Evolutionary conservation across 2,113 vertebrate genomes (phyloP), one percentile per base, ranked within the genome.

Genomic region (Campylorhamphus procurvoides): DNA sequence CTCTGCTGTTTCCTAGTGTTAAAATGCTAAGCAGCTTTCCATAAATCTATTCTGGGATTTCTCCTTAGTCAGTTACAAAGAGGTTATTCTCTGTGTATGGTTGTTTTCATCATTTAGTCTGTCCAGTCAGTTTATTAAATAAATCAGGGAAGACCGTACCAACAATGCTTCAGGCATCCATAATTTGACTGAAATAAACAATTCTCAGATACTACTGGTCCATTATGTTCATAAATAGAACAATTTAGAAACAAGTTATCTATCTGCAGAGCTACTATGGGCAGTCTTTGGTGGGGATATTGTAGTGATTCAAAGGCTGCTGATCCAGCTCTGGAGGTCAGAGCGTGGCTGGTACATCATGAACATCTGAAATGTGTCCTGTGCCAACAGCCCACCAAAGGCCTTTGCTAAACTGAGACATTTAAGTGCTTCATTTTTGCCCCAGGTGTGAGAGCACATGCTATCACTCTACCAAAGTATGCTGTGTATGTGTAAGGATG

Each of bases 381-480:
- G 42, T 79, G 55, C 59, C 64, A 85, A 55, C 20, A 77, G 23
- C 33, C 89, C 25, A 42, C 40, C 24, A 40, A 84, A 67, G 42
- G 29, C 4, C 42, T 77, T 66, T 27, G 31, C 29, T 71, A 37
- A 55, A 39, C 31, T 7, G 13, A 76, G 44, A 53, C 7, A 6
- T 59, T 68, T 40, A 10, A 2, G 6, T 4, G 12, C 27, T 22
- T 58, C 7, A 1, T 42, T 59, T 25, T 13, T 37, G 20, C 18
- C 44, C 63, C 15, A 27, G 27, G 52, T 0, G 0, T 0, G 1
- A 10, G 1, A 80, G 9, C 3, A 1, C 14, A 4, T 1, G 1
- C 13, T 59, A 3, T 78, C 0, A 0, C 29, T 18, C 50, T 33
- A 13, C 37, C 31, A 33, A 35, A 58, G 14, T 8, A 16, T 0